Conservation (phyloP, 2,113 vertebrate species). For the Mesocricetus auratus region DNA sequence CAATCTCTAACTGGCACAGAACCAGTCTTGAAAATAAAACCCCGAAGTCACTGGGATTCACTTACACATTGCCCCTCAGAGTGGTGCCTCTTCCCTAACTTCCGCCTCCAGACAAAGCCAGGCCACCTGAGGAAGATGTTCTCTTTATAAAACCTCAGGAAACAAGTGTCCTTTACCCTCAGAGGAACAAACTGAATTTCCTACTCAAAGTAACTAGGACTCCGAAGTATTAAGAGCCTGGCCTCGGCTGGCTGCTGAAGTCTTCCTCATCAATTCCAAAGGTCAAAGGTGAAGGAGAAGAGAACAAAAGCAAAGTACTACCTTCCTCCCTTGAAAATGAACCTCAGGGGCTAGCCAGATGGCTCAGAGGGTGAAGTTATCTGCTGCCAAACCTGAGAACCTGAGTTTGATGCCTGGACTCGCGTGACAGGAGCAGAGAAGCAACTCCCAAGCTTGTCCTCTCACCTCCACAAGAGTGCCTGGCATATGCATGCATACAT, state of each 20-base stretch:
- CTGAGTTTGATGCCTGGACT: too few relatives aligned
- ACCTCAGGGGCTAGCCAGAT: not conserved
- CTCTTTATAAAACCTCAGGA: not conserved
- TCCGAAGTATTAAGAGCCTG: not conserved
- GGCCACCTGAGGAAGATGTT: not conserved
- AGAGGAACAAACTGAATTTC: not conserved
- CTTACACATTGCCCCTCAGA: not conserved
- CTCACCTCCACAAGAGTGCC: not conserved
- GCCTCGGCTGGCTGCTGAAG: not conserved
- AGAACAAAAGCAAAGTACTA: not conserved
- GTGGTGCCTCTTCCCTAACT: not conserved
- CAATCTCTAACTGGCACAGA: constrained; percentile 39
- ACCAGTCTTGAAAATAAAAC: not conserved
- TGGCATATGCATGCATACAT: not conserved
- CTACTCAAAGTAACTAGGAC: not conserved
- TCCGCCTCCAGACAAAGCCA: not conserved
- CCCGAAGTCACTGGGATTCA: not conserved
- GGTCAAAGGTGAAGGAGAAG: constrained; percentile 4
- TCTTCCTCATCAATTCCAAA: not conserved
- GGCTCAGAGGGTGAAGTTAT: not conserved
- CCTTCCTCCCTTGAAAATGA: constrained; percentile 24
- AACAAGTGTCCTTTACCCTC: not conserved
- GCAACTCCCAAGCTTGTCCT: not conserved
- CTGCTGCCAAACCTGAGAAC: not conserved
- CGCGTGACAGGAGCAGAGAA: not conserved